Conservation (phyloP, 2,113 vertebrate genomes). For the Barbus barbus region DNA sequence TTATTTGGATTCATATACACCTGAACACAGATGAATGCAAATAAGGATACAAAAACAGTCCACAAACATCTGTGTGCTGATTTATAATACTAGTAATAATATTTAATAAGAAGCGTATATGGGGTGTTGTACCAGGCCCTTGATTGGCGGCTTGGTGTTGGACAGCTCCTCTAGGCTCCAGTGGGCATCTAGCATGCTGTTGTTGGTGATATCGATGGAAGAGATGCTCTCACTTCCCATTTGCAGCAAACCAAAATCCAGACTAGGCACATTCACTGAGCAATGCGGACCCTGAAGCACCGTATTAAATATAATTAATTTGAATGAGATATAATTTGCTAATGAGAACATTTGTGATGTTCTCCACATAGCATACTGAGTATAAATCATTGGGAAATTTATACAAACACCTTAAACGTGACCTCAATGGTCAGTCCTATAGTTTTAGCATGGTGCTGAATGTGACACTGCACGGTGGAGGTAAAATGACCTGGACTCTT, state of each 20-base stretch:
- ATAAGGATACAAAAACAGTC: not conserved
- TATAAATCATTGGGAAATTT: not conserved
- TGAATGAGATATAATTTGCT: not conserved
- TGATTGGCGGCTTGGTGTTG: not conserved
- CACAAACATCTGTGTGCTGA: too few species aligned
- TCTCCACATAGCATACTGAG: not conserved
- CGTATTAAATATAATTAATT: not conserved
- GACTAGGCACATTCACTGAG: slow-evolving; percentile 72
- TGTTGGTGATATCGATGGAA: slow-evolving; percentile 78
- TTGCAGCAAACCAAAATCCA: slow-evolving; percentile 83
- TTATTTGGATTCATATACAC: slow-evolving; percentile 76
- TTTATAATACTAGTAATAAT: not conserved
- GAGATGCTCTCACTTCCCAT: slow-evolving; percentile 67
- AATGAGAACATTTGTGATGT: not conserved
- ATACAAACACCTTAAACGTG: slow-evolving; percentile 76
- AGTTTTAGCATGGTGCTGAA: slow-evolving; percentile 71
- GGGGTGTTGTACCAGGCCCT: slow-evolving; percentile 59
- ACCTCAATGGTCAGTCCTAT: slow-evolving; percentile 80
- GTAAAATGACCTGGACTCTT: slow-evolving; percentile 72
- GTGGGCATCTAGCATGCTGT: slow-evolving; percentile 77
- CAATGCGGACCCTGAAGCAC: slow-evolving; percentile 84
- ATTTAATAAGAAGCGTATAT: not conserved
- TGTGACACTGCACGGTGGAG: slow-evolving; percentile 76
- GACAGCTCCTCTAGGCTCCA: slow-evolving; percentile 80
- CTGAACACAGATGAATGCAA: slow-evolving; percentile 47